Base-by-base conservation (phyloP, 2,888 invertebrate genomes). In the Ennomos quercinarius region DNA sequence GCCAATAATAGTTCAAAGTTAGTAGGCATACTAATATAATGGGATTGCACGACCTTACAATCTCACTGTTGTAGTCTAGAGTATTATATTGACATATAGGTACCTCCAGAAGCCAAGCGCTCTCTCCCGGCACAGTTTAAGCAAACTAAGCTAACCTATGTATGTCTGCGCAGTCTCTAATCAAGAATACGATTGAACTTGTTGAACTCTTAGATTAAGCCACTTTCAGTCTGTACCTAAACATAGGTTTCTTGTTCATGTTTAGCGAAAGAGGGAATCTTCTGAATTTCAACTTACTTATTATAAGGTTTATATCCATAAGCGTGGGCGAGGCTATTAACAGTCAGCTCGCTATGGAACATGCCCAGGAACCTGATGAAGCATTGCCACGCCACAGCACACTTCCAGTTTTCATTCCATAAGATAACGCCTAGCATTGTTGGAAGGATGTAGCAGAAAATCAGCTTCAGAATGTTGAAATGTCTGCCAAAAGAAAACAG, bases 311-410 rank as follows among this genome's bases (percentile, higher is more conserved):
- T 89, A 60, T 91, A 90, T 70, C 96, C 96, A 84, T 94, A 95
- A 37, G 95, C 87, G 84, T 98, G 98, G 3, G 98, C 98, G 0
- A 96, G 95, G 64, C 97, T 97, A 80, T 98, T 98, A 27, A 98
- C 98, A 4, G 96, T 94, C 94, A 98, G 97, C 41, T 98, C 98
- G 74, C 95, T 95, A 81, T 98, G 97, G 71, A 98, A 94, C 56
- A 95, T 95, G 67, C 94, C 88, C 9, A 95, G 93, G 81, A 97
- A 98, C 42, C 98, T 94, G 43, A 97, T 89, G 66, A 96, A 93
- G 60, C 95, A 95, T 64, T 96, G 94, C 70, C 96, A 93, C 55
- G 95, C 94, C 67, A 96, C 95, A 2, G 97, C 94, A 68, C 95
- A 94, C 48, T 77, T 84, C 93, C 94, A 95, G 13, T 91, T 86